Base-by-base conservation (phyloP, 2,113 vertebrate species). In the Corythornis madagascariensis region DNA sequence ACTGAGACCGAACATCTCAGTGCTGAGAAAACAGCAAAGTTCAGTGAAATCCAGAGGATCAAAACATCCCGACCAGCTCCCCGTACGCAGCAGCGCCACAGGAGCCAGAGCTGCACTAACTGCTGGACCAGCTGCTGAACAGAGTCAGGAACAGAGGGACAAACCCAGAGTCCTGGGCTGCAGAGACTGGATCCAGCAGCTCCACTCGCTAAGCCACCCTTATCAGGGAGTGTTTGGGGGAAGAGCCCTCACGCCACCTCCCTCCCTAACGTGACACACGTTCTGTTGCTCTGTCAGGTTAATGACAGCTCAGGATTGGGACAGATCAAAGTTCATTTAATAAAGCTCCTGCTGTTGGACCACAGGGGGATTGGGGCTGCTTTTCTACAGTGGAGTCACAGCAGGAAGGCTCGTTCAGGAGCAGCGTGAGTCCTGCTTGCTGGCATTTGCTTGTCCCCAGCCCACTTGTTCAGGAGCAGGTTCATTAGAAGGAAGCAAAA, bases 291-390 rank as follows among this genome's bases (percentile, higher is more conserved):
- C 77, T 43, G 43, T 5, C 69, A 56, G 82, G 89, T 91, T 83
- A 43, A 64, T 69, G 33, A 18, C 67, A 70, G 91, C 77, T 8
- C 28, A 31, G 60, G 75, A 15, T n/a, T 67, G 19, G 10, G 72
- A 69, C 43, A 48, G 91, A 95, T 89, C 85, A 86, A 86, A 94
- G 94, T 42, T 21, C 67, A 16, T 45, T 72, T 35, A 56, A 53
- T 15, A 6, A 55, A 72, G 72, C 26, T 10, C 91, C 91, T 35
- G 87, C 91, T 96, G 94, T 11, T 35, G 64, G 22, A 0, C 84
- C 79, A 85, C 59, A 31, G 89, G 92, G 92, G 89, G 43, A 10
- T 14, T 63, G 69, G 91, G 94, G 95, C 75, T 71, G 94, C 81
- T 94, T 82, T 89, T 31, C 25, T 7, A 38, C 5, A 4, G 71